Base-by-base conservation (phyloP, 2,888 invertebrate genomes). In the Heliconius ismenius region DNA sequence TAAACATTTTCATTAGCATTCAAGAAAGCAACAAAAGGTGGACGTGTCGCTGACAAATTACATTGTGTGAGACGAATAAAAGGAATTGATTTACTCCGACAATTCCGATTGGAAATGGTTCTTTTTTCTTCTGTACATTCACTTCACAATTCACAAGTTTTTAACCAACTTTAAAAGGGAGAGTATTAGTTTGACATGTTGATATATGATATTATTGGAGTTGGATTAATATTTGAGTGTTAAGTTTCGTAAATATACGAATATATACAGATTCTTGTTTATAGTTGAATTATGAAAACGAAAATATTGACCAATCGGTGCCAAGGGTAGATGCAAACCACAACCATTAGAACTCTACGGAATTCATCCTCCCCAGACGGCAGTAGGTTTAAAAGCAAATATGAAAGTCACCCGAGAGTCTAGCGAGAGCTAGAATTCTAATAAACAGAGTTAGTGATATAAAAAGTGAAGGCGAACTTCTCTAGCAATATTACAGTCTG, bases 1-100 rank as follows among this genome's bases (percentile, higher is more conserved):
- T 21, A 13, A 70, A 63, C 3, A 36, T 64, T 70, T 63, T n/a
- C 43, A 68, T 62, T 62, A 62, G 32, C 21, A 64, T 75, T 68
- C 28, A 24, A 69, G 70, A 26, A 54, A 36, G 64, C 36, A 76
- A 64, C 63, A 70, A 76, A 64, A 64, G 43, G 9, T 75, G 75
- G 75, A 75, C 76, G 64, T 72, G 32, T 64, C 24, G 54, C 36
- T 54, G 70, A 76, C 76, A 76, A 76, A 76, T 76, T 54, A 64
- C 64, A 39, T 72, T 76, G 36, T 76, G 76, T 65, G 70, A 70
- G 49, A 24, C 21, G 76, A 64, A 76, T 76, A 72, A 64, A 76
- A n/a, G 10, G 26, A 62, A 68, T 62, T 68, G 63, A 64, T 76
- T 64, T 75, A 28, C 43, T 21, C 7, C 7, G 7, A 24, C 6